phyloP scores from a whole-genome alignment of 2,797 vertebrate species.

The Halcyon leucocephala region DNA sequence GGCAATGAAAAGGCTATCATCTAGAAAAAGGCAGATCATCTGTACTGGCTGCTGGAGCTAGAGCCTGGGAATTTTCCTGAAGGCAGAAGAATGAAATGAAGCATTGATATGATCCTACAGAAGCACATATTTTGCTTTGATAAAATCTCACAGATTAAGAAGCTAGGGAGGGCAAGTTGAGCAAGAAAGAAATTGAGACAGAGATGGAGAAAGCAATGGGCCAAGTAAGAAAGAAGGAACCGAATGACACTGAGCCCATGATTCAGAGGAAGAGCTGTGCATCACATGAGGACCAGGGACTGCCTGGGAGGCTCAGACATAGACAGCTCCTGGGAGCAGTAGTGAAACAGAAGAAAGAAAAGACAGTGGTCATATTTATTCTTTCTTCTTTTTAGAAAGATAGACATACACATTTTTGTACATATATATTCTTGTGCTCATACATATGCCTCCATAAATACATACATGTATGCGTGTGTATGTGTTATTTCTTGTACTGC shows the following conservation, averaged over 20 bases:
- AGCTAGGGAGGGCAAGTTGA: neutral
- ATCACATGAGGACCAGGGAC: neutral
- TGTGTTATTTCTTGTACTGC: neutral
- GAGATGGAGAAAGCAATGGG: neutral
- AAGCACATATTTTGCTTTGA: slow-evolving; percentile 19
- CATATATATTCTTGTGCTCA: neutral
- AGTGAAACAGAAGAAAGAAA: neutral
- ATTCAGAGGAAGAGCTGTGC: neutral
- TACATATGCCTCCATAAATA: neutral
- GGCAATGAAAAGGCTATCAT: neutral
- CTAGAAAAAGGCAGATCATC: neutral
- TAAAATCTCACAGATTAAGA: slow-evolving; percentile 57
- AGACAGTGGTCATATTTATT: neutral
- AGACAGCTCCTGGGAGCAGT: neutral
- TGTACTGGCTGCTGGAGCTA: neutral
- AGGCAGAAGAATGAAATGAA: slow-evolving; percentile 35
- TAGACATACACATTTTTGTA: neutral
- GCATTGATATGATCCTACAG: slow-evolving; percentile 41
- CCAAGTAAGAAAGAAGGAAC: slow-evolving; percentile 10
- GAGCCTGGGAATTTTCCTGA: slow-evolving; percentile 49
- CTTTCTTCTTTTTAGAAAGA: neutral
- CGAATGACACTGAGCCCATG: neutral
- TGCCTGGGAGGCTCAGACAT: neutral
- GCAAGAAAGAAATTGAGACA: slow-evolving; percentile 22
- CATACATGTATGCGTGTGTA: neutral